Evolutionary conservation across 2,113 vertebrate species (phyloP).

Genomic region (Saccopteryx bilineata): DNA sequence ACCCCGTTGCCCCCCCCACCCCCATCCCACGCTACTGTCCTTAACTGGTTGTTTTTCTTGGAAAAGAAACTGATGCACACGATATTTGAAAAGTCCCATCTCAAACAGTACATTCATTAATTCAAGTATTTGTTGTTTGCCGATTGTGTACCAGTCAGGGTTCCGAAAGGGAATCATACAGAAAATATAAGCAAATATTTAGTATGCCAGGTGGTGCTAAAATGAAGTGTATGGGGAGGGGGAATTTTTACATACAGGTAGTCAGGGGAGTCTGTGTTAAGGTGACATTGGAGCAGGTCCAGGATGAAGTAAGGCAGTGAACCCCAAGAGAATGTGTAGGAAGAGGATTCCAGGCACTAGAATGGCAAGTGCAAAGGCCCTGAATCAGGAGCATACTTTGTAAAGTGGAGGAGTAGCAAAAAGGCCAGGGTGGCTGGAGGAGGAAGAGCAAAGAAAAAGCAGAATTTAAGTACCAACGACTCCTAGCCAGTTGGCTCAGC

Average conservation of each 20-base stretch:
- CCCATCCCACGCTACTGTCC: too few species aligned
- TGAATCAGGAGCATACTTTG: not conserved
- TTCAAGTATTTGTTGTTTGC: not conserved
- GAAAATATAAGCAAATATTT: not conserved
- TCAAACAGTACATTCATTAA: not conserved
- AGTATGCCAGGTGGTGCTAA: not conserved
- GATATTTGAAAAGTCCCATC: not conserved
- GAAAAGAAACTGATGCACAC: not conserved
- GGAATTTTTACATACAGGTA: not conserved
- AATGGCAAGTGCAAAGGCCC: not conserved
- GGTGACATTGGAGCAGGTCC: not conserved
- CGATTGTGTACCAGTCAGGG: not conserved
- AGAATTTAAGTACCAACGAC: not conserved
- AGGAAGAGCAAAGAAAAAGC: not conserved
- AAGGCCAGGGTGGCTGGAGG: not conserved
- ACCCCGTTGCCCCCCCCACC: too few species aligned
- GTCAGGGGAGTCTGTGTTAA: not conserved
- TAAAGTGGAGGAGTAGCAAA: not conserved
- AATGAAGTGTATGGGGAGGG: not conserved
- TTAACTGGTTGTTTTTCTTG: constrained; percentile 1
- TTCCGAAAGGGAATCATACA: not conserved
- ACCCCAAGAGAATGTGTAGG: not conserved
- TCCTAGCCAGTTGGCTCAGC: too few species aligned
- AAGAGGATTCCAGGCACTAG: not conserved
- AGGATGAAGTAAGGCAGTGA: not conserved